Percentiles rank a stretch among this genome's conserved stretches.
Evolutionary conservation across 2,888 invertebrate species (phyloP).

Genomic region (Dasypogon diadema): DNA sequence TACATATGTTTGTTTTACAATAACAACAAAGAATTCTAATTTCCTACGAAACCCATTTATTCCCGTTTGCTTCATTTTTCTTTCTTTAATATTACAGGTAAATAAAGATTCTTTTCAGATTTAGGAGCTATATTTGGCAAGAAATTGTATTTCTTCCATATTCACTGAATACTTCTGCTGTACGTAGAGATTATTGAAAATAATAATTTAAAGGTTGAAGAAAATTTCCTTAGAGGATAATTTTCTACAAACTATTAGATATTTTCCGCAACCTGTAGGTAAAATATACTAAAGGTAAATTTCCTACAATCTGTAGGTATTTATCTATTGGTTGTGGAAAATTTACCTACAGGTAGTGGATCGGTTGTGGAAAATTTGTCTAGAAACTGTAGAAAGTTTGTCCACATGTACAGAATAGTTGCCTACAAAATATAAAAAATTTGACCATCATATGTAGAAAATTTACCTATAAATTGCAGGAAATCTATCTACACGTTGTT

Average conservation of each 20-base stretch:
- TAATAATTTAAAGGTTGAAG: neutral
- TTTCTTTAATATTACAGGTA: neutral
- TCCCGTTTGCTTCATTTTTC: neutral
- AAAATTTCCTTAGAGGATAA: neutral
- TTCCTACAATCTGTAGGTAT: neutral
- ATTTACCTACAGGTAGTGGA: neutral
- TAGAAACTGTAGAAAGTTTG: neutral
- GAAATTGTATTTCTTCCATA: neutral
- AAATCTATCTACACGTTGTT: neutral
- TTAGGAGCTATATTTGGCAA: neutral
- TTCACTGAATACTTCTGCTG: neutral
- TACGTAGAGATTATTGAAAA: neutral
- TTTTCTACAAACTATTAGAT: neutral
- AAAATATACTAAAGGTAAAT: neutral
- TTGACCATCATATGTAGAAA: neutral
- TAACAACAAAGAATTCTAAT: neutral
- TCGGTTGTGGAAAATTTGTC: neutral
- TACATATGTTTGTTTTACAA: no score
- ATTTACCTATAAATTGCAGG: neutral
- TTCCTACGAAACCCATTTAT: neutral
- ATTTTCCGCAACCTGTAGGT: neutral
- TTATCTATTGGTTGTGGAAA: neutral
- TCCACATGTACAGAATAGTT: neutral
- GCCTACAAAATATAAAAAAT: neutral
- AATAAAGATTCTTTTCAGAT: neutral